Evolutionary conservation across 2,888 invertebrate genomes (phyloP).

Genomic region (Epirrhoe tristata): DNA sequence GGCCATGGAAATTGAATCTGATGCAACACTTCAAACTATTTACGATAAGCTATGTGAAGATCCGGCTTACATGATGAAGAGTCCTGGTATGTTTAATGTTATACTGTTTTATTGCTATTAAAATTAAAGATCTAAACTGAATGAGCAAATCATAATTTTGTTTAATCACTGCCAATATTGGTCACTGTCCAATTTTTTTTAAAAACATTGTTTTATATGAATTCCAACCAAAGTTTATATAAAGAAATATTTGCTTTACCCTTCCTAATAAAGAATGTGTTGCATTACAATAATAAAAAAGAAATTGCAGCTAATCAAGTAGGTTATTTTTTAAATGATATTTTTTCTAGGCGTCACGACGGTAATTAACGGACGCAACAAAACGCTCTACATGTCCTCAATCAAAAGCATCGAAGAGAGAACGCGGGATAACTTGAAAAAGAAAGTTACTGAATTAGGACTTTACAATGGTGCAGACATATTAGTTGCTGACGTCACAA

Average conservation of each 20-base stretch:
- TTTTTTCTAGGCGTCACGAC: conserved; percentile 89
- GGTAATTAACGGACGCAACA: conserved; percentile 92
- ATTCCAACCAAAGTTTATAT: too few species aligned
- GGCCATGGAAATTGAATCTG: conserved; percentile 84
- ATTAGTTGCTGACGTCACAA: conserved; percentile 96
- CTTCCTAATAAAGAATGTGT: too few species aligned
- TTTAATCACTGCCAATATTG: too few species aligned
- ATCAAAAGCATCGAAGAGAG: conserved; percentile 96
- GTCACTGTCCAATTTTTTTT: too few species aligned
- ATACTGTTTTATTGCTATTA: neutral
- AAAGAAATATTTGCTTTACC: too few species aligned
- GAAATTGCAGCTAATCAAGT: too few species aligned
- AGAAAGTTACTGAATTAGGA: conserved; percentile 93
- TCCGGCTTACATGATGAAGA: conserved; percentile 94
- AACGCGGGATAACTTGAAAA: conserved; percentile 95
- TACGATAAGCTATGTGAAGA: conserved; percentile 92
- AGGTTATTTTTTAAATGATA: too few species aligned
- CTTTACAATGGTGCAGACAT: conserved; percentile 94
- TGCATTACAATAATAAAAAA: too few species aligned
- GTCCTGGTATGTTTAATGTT: conserved; percentile 85
- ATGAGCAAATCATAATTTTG: too few species aligned
- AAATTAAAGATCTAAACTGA: neutral
- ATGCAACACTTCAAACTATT: conserved; percentile 91
- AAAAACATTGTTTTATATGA: too few species aligned
- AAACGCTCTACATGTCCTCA: conserved; percentile 96